phyloP scores from a whole-genome alignment of 2,113 vertebrate species.

The Anhinga anhinga region DNA sequence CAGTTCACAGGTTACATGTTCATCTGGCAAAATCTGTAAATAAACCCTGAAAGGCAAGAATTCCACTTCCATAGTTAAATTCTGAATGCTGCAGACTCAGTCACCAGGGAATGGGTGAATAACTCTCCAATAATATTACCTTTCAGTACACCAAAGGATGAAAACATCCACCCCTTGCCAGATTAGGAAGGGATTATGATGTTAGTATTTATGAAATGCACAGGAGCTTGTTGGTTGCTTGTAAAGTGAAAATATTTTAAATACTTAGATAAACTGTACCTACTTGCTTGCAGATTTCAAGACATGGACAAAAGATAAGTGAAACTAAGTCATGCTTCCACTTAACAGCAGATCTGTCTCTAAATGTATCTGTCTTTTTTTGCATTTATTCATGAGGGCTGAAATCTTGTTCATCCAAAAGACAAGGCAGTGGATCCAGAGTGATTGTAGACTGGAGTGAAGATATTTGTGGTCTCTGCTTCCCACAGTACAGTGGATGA shows the following conservation, averaged over 20 bases:
- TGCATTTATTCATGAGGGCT: neutral
- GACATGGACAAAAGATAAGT: neutral
- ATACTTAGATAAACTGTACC: neutral
- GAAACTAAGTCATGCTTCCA: neutral
- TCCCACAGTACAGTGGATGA: neutral
- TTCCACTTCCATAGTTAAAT: slow-evolving; percentile 55
- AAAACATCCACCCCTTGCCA: slow-evolving; percentile 20
- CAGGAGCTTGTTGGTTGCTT: neutral
- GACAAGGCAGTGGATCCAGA: neutral
- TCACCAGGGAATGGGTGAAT: slow-evolving; percentile 16
- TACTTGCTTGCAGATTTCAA: neutral
- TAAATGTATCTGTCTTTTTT: neutral
- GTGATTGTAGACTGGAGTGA: neutral
- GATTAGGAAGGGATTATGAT: slow-evolving; percentile 25
- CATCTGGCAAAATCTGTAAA: slow-evolving; percentile 74
- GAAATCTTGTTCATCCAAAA: neutral
- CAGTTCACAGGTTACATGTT: slow-evolving; percentile 70
- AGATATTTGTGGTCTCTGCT: neutral
- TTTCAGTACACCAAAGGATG: neutral
- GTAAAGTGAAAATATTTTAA: slow-evolving; percentile 32
- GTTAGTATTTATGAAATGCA: slow-evolving; percentile 36
- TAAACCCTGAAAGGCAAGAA: slow-evolving; percentile 71
- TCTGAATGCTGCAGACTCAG: slow-evolving; percentile 25
- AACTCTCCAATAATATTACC: slow-evolving; percentile 8
- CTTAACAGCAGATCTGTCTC: neutral